Conservation (phyloP, 2,113 vertebrate species). For the Hoplias malabaricus region DNA sequence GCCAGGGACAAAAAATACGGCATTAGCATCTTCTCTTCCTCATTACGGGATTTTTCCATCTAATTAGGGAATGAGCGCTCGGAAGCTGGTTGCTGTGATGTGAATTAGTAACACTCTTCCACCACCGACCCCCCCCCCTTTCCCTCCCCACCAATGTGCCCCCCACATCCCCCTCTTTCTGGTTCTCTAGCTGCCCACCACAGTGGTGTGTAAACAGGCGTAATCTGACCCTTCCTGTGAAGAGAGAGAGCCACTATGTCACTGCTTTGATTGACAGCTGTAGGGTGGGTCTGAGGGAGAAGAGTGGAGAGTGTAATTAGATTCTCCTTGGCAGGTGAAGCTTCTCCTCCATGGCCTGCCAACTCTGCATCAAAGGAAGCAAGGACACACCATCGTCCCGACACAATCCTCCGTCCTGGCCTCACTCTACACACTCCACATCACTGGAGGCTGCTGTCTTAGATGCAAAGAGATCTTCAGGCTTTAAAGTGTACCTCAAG, state of each 20-base stretch:
- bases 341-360: slow-evolving; percentile 36
- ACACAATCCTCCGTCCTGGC: not conserved
- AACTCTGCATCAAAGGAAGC: slow-evolving; percentile 29
- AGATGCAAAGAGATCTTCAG: no score
- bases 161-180: slow-evolving; percentile 7
- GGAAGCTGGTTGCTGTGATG: slow-evolving; percentile 17
- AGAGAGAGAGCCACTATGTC: slow-evolving; percentile 44
- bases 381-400: slow-evolving; percentile 22
- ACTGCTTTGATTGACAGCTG: slow-evolving; percentile 53
- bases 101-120: slow-evolving; percentile 20
- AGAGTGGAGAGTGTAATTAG: slow-evolving; percentile 42
- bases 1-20: slow-evolving; percentile 1
- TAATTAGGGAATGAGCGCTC: slow-evolving; percentile 18
- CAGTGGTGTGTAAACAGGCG: slow-evolving; percentile 33
- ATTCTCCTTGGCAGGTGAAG: slow-evolving; percentile 48
- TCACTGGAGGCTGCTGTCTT: no score
- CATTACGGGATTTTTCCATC: slow-evolving; percentile 13
- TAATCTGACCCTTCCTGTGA: slow-evolving; percentile 18
- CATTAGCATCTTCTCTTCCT: slow-evolving; percentile 42
- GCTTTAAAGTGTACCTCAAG: no score
- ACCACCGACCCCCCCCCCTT: no score
- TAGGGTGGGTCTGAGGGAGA: slow-evolving; percentile 22
- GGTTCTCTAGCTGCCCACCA: slow-evolving; percentile 20
- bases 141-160: no score
- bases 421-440: slow-evolving; percentile 3